Evolutionary conservation across 2,888 invertebrate species (phyloP).

Genomic region (Nysson spinosus): DNA sequence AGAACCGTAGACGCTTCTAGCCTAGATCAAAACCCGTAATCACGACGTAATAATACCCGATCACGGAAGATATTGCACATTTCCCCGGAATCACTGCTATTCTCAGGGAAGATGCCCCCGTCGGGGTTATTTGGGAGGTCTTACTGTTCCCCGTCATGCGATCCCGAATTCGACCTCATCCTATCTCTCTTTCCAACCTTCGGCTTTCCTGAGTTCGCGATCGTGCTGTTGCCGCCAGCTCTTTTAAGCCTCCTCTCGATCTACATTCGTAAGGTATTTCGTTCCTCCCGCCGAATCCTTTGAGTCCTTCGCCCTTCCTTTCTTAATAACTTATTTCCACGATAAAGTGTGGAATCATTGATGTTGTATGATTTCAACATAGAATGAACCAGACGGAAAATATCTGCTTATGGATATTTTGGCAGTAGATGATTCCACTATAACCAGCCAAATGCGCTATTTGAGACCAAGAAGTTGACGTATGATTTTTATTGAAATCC

Average conservation of each 20-base stretch:
- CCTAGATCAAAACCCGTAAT: constrained; percentile 72
- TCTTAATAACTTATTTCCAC: no score
- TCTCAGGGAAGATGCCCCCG: constrained; percentile 66
- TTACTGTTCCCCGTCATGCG: constrained; percentile 75
- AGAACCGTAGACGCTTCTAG: constrained; percentile 59
- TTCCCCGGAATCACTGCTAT: constrained; percentile 75
- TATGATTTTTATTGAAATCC: no score
- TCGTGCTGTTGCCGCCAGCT: constrained; percentile 39
- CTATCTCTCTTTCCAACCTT: constrained; percentile 34
- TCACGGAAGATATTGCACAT: constrained; percentile 76
- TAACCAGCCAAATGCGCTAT: no score
- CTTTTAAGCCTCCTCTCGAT: constrained; percentile 30
- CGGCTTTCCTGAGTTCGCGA: constrained; percentile 4
- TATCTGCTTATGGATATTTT: no score
- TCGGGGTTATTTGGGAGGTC: constrained; percentile 64
- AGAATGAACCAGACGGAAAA: no score
- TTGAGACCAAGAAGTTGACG: no score
- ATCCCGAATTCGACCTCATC: constrained; percentile 70
- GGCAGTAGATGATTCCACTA: no score
- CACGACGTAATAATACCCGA: constrained; percentile 75
- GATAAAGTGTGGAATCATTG: no score
- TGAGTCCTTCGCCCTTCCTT: not conserved
- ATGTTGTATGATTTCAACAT: no score
- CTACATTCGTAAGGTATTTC: constrained; percentile 38
- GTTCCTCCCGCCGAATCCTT: constrained; percentile 7